Evolutionary conservation across 1,140 invertebrate genomes (phyloP), one percentile per base, ranked within the genome.

Genomic region (Nebria ingens): DNA sequence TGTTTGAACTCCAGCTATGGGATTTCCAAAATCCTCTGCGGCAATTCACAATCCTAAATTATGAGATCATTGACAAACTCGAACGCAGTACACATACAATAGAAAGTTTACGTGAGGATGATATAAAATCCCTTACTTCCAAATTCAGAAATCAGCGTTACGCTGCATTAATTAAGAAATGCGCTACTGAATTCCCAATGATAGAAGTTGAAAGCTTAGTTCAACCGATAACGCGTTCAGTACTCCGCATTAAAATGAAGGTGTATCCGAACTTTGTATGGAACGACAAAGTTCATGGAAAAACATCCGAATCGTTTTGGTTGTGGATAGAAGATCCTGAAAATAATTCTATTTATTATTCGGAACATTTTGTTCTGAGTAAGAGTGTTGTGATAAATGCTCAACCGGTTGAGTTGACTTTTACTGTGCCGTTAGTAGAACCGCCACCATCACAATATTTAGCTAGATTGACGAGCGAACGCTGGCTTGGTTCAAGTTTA

Each of bases 281-380:
- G 93, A 91, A 92, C 67, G 90, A 93, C 65, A 82, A 79, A 59
- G 75, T 92, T 54, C 93, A 98, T 68, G 93, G 95, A 0, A 88
- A 86, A 69, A 82, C 78, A 9, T 80, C 86, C 0, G 40, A 98
- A 73, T 80, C 87, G 1, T 99, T 97, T 73, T 98, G 93, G 91
- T 83, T 99, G 52, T 98, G 96, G 93, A 87, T 99, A 13, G 95
- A 98, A 74, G 94, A 99, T 74, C 87, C 93, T 0, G 87, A 92
- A 12, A 89, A 79, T 56, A 93, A 97, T 71, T 85, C 84, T 60
- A 98, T 99, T 66, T 96, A 98, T 71, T 97, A 99, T 75, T 88
- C 89, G 52, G 97, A 99, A 68, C 87, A 91, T 63, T 91, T 98
- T 68, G 78, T 89, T 12, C 70, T 98, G 1, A 89, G 86, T 89